Percentiles rank a stretch among this genome's conserved stretches.
Conservation (phyloP, 2,888 invertebrate species). For the Serripes groenlandicus region DNA sequence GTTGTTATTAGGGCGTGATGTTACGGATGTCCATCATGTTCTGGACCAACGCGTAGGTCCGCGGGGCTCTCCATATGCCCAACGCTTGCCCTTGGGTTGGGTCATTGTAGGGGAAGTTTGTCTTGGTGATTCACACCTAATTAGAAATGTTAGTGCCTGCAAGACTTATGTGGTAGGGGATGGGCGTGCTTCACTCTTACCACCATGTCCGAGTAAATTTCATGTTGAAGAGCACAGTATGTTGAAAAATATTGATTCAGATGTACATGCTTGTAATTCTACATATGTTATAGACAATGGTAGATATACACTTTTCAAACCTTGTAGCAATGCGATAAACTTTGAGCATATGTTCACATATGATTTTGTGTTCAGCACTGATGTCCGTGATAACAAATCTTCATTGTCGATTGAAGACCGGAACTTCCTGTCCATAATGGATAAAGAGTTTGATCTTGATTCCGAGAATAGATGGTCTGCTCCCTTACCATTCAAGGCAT, state of each 20-base stretch:
- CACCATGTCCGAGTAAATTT: slow-evolving; percentile 33
- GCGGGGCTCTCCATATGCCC: slow-evolving; percentile 32
- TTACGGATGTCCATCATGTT: slow-evolving; percentile 46
- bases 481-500: slow-evolving; percentile 42
- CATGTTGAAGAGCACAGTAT: background rate
- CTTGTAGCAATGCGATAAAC: too few relatives aligned
- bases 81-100: slow-evolving; percentile 39
- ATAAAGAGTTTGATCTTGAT: slow-evolving; percentile 7
- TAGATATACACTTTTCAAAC: too few relatives aligned
- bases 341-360: background rate
- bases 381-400: slow-evolving; percentile 25
- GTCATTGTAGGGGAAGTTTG: slow-evolving; percentile 59
- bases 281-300: too few relatives aligned
- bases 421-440: slow-evolving; percentile 34
- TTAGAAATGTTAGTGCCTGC: slow-evolving; percentile 21
- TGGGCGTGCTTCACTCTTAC: slow-evolving; percentile 14
- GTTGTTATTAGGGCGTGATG: slow-evolving; percentile 44
- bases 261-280: too few relatives aligned
- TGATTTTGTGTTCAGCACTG: background rate
- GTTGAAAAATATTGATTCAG: too few relatives aligned
- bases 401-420: slow-evolving; percentile 32
- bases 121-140: slow-evolving; percentile 48
- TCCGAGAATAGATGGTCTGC: slow-evolving; percentile 31
- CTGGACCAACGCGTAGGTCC: slow-evolving; percentile 48
- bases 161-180: slow-evolving; percentile 33